These are phyloP conservation scores for Ochropleura leucogaster DNA, from an alignment of 2,888 invertebrate species.

Conservation along the genomic window DNA sequence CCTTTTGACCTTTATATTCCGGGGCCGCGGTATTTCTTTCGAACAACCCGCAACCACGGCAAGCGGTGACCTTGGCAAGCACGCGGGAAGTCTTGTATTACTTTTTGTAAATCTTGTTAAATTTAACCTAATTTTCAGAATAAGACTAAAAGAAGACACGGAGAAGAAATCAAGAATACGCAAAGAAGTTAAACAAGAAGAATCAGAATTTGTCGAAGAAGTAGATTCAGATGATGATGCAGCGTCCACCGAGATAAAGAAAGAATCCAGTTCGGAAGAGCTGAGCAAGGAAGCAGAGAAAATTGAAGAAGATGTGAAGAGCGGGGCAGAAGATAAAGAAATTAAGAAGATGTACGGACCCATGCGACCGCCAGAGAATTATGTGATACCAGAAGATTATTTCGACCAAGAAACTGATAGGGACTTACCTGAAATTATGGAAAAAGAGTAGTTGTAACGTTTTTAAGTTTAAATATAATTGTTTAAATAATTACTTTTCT, in stretches of 20 bases:
- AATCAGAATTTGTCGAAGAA: conserved; percentile 89
- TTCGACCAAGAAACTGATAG: conserved; percentile 85
- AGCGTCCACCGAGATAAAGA: conserved; percentile 16
- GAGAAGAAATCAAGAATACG: conserved; percentile 76
- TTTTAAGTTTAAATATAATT: conserved; percentile 37
- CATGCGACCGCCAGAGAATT: conserved; percentile 87
- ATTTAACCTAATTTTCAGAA: conserved; percentile 70
- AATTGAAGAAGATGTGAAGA: conserved; percentile 31
- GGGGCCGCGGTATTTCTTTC: too few relatives aligned
- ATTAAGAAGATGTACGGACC: conserved; percentile 83
- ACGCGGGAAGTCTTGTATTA: too few relatives aligned
- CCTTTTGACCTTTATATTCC: too few relatives aligned
- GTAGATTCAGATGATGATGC: conserved; percentile 84
- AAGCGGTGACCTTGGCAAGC: too few relatives aligned
- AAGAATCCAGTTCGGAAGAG: conserved; percentile 21
- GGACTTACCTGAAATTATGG: conserved; percentile 86
- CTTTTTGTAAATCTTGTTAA: too few relatives aligned
- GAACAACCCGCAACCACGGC: too few relatives aligned
- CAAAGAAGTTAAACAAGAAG: conserved; percentile 73
- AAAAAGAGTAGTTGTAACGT: conserved; percentile 70
- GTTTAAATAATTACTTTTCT: background rate
- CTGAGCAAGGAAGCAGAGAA: conserved; percentile 6
- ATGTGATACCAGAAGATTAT: conserved; percentile 86
- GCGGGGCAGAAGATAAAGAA: conserved; percentile 40
- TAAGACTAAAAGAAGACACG: conserved; percentile 87